Evolutionary conservation across 1,140 invertebrate species (phyloP), one percentile per base, ranked within the genome.

Genomic region (Pinna nobilis): DNA sequence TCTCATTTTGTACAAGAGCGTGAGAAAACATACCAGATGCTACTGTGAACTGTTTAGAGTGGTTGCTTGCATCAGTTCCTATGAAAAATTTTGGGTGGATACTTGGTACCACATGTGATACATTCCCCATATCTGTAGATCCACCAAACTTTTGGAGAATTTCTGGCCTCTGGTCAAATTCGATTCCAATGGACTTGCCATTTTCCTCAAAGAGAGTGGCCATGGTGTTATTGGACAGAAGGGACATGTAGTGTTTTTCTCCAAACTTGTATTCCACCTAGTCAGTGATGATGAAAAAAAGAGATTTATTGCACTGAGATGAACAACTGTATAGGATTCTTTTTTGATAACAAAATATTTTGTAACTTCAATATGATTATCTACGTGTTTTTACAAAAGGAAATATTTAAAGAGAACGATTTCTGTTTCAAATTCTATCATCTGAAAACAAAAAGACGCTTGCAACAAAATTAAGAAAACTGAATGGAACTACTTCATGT

Each of bases 21-120:
- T 28, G n/a, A 23, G 13, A 23, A 18, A 70, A 23, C 35, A 37
- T 67, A 79, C 83, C 84, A 60, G 87, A 74, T 28, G 79, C 82
- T 37, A 73, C 41, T 44, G 82, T 81, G 68, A 88, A 89, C n/a
- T 76, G 82, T 59, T 70, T 50, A 7, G 85, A 82, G 61, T 89
- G 88, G 50, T 86, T 87, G 41, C 60, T 60, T 7, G 78, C 80
- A 6, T 53, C 59, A 2, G 79, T 81, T 30, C 82, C 83, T 15
- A 89, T 86, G 13, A 76, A 66, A 69, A 85, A 89, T 13, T 72
- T 74, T 0, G 88, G 88, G 66, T 89, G 88, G 7, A 90, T 87
- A 64, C 78, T 78, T 1, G 89, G 89, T 1, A 90, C 79, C 33
- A 82, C 79, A 30, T 86, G 83, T 7, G 87, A 88, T 7, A 89